A percentile compares a stretch with the other conserved stretches of the same genome.
Conservation (phyloP, 2,888 invertebrate genomes). For the Folsomia manolachei region DNA sequence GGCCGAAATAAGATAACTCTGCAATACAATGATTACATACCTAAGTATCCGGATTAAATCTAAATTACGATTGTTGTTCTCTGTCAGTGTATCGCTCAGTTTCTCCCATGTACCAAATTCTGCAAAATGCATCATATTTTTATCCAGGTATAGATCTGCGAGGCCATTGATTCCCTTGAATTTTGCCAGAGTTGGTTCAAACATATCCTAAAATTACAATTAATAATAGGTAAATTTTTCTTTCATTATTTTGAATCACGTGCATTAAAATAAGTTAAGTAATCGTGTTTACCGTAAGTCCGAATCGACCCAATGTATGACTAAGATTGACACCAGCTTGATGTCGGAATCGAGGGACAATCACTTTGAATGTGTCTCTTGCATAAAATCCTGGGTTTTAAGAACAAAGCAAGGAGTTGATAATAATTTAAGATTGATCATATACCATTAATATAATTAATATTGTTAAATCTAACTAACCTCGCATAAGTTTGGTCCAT, state of each 20-base stretch:
- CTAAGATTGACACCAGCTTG: slow-evolving; percentile 79
- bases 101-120: slow-evolving; percentile 50
- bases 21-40: too few relatives aligned
- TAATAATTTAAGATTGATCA: too few relatives aligned
- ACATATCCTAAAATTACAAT: too few relatives aligned
- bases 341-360: slow-evolving; percentile 72
- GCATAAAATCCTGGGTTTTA: slow-evolving; percentile 42
- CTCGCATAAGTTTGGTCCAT: slow-evolving; percentile 40
- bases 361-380: slow-evolving; percentile 47
- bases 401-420: too few relatives aligned
- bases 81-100: slow-evolving; percentile 45
- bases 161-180: slow-evolving; percentile 78
- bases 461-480: too few relatives aligned
- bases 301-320: slow-evolving; percentile 73
- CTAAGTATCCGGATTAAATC: slow-evolving; percentile 42
- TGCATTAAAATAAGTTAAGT: too few relatives aligned
- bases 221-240: too few relatives aligned
- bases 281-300: too few relatives aligned
- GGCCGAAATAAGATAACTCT: too few relatives aligned
- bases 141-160: slow-evolving; percentile 69
- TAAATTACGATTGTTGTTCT: slow-evolving; percentile 35
- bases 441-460: too few relatives aligned
- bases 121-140: slow-evolving; percentile 48
- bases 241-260: too few relatives aligned
- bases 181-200: slow-evolving; percentile 72